Conservation (phyloP, 2,113 vertebrate genomes). For the Spizaetus ornatus region DNA sequence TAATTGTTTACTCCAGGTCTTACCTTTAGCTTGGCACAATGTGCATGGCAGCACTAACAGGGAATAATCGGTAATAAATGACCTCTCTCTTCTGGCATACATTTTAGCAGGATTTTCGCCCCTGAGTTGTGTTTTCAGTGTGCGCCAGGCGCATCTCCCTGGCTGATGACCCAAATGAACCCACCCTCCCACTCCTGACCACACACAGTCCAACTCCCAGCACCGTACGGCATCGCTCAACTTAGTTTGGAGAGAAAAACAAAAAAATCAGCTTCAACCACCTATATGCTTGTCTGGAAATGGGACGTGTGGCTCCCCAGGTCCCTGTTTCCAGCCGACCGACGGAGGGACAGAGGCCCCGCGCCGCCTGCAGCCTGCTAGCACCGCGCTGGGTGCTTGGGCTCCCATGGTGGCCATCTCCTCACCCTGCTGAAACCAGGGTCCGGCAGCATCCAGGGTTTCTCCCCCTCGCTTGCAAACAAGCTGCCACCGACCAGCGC, state of each 20-base stretch:
- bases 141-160: neutral
- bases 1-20: slow-evolving; percentile 26
- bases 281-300: neutral
- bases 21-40: slow-evolving; percentile 32
- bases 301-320: neutral
- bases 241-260: neutral
- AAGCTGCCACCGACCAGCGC: neutral
- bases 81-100: neutral
- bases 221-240: neutral
- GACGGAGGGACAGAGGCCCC: neutral
- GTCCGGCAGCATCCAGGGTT: neutral
- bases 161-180: slow-evolving; percentile 30
- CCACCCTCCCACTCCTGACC: neutral
- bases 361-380: neutral
- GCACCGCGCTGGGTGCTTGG: accelerated
- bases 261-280: neutral
- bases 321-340: neutral
- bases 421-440: neutral
- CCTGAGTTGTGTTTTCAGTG: neutral
- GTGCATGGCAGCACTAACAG: neutral
- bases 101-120: slow-evolving; percentile 19
- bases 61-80: slow-evolving; percentile 24
- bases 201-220: neutral
- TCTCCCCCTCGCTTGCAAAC: neutral
- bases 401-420: neutral